Base-by-base conservation (phyloP, 2,888 invertebrate species). In the Spialia ferax region DNA sequence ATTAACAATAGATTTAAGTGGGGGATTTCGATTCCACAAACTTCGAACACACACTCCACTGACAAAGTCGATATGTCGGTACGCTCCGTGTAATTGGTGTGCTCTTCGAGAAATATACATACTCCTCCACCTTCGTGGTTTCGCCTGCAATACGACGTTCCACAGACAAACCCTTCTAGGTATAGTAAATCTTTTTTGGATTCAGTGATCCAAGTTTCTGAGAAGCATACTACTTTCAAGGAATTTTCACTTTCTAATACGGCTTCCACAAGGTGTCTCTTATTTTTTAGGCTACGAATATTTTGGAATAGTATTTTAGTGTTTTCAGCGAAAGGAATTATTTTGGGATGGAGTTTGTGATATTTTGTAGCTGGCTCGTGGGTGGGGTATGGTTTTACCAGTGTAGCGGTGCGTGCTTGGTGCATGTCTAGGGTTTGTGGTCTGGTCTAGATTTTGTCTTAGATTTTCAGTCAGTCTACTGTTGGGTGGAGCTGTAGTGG, bases 201-300 rank as follows among this genome's bases (percentile, higher is more conserved):
- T 10, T 57, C 56, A 0, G 56, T 57, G 3, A 57, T 22, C 56
- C 56, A 38, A 11, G 35, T 38, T 38, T 38, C 35, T 6, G 35
- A 38, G 10, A 38, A 38, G 35, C 35, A 38, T 8, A 38, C 8
- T 38, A 38, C 13, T 38, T 38, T 38, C 8, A 38, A 11, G 10
- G 8, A 11, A 11, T 38, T 3, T 38, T 38, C 35, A 8, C 11
- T 38, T 2, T 38, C 13, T 8, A 38, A 38, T 8, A 13, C 13
- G 3, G 35, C 35, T 38, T 38, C 35, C 13, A 38, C 35, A 11
- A 38, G 35, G 13, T 38, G 26, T 55, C 29, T 29, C 26, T 55
- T 55, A 10, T 32, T 55, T 22, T 32, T 32, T 1, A 55, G 32
- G 55, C 32, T 55, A 29, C 55, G n/a, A 15, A 55, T 55, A 11